Conservation (phyloP, 2,888 invertebrate species). For the Nomada ruficornis region DNA sequence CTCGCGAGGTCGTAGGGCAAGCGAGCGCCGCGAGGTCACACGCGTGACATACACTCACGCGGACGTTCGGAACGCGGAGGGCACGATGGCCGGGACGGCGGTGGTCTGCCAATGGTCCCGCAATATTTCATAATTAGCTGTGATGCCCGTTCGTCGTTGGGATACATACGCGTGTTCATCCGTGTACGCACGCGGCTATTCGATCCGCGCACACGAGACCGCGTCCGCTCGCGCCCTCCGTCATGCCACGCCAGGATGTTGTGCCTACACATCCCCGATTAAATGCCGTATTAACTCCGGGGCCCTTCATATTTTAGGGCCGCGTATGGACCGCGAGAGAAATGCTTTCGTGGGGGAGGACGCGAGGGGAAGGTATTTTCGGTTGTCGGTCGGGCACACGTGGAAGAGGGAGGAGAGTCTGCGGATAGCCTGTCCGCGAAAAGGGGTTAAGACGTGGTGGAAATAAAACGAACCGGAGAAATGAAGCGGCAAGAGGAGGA, state of each 20-base stretch:
- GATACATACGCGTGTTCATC: slow-evolving; percentile 45
- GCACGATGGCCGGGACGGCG: slow-evolving; percentile 42
- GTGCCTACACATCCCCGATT: slow-evolving; percentile 80
- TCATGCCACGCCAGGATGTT: slow-evolving; percentile 75
- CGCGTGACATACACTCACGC: slow-evolving; percentile 65
- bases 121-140: slow-evolving; percentile 82
- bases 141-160: slow-evolving; percentile 69
- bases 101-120: slow-evolving; percentile 77
- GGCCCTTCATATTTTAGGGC: slow-evolving; percentile 76
- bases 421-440: slow-evolving; percentile 60
- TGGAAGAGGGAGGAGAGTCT: slow-evolving; percentile 19
- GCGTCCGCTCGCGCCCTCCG: slow-evolving; percentile 62
- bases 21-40: slow-evolving; percentile 57
- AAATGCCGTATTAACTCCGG: slow-evolving; percentile 79
- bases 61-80: slow-evolving; percentile 38
- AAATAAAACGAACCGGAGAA: slow-evolving; percentile 63
- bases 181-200: slow-evolving; percentile 39
- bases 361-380: slow-evolving; percentile 25
- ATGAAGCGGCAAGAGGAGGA: slow-evolving; percentile 31
- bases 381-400: neutral
- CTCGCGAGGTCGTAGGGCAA: slow-evolving; percentile 42
- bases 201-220: slow-evolving; percentile 31
- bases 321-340: slow-evolving; percentile 37
- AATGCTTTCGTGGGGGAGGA: slow-evolving; percentile 20
- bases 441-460: slow-evolving; percentile 71